Evolutionary conservation across 2,888 invertebrate species (phyloP).

Genomic region (Ophonus ardosiacus): DNA sequence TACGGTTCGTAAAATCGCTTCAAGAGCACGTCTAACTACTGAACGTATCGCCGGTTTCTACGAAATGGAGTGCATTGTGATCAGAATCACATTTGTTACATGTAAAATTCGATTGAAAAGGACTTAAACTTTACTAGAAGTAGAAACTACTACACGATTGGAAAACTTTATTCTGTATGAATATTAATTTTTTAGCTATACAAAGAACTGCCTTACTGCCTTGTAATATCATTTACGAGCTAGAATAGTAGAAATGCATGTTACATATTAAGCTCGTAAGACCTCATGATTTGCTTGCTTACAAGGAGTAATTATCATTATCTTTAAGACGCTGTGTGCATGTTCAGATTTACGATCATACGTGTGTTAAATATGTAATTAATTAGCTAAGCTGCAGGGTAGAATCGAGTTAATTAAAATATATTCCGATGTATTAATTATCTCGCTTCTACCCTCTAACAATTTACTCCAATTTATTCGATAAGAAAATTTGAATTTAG

Average conservation of each 20-base stretch:
- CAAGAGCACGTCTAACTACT: conserved; percentile 27
- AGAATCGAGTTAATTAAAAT: conserved; percentile 18
- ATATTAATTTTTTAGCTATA: background rate
- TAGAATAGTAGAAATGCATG: background rate
- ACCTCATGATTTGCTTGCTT: conserved; percentile 24
- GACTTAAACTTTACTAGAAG: background rate
- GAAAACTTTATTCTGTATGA: background rate
- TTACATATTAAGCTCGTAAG: background rate
- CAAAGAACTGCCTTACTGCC: too few species aligned
- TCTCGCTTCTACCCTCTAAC: background rate
- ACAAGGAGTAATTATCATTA: conserved; percentile 37
- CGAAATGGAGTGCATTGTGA: conserved; percentile 13
- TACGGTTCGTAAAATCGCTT: conserved; percentile 8
- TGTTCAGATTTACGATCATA: conserved; percentile 39
- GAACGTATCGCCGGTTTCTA: conserved; percentile 7
- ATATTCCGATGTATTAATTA: background rate
- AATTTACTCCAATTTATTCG: background rate
- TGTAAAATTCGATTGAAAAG: background rate
- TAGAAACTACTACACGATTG: background rate
- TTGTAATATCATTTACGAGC: too few species aligned
- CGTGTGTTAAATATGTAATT: conserved; percentile 41
- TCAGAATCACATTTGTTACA: conserved; percentile 10
- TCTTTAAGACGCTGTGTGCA: conserved; percentile 30
- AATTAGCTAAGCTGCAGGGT: conserved; percentile 17
- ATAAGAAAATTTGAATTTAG: too few species aligned